These are phyloP conservation scores for Choristoneura rosaceana DNA, from an alignment of 2,888 invertebrate species.

Conservation along the genomic window DNA sequence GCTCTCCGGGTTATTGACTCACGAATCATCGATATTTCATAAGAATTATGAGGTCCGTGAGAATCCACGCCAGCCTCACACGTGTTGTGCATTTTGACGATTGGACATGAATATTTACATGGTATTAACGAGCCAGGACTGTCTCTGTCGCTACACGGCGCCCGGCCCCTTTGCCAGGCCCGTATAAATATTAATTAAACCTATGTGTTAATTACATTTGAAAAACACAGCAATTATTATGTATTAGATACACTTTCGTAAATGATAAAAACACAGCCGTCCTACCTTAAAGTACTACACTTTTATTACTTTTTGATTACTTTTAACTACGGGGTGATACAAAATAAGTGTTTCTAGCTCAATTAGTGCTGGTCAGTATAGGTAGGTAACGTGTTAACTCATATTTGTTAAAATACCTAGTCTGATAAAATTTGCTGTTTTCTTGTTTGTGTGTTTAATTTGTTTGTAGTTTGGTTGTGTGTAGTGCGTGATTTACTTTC, in stretches of 20 bases:
- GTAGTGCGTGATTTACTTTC: too few species aligned
- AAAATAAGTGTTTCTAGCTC: too few species aligned
- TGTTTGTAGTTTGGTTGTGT: too few species aligned
- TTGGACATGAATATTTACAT: constrained; percentile 48
- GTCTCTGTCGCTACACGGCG: constrained; percentile 7
- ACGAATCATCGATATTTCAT: constrained; percentile 44
- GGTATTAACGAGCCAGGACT: constrained; percentile 44
- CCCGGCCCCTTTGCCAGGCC: constrained; percentile 17
- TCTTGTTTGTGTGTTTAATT: too few species aligned
- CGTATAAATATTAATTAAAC: constrained; percentile 23
- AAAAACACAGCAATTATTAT: constrained; percentile 4
- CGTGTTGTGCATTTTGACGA: constrained; percentile 45
- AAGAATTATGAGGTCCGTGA: constrained; percentile 32
- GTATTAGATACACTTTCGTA: neutral
- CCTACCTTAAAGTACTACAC: neutral
- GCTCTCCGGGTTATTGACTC: constrained; percentile 46
- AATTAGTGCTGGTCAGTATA: too few species aligned
- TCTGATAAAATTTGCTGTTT: too few species aligned
- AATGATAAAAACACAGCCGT: neutral
- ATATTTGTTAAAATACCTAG: too few species aligned
- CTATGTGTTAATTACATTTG: constrained; percentile 24
- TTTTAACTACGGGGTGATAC: too few species aligned
- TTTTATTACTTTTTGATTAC: neutral
- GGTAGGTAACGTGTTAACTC: too few species aligned
- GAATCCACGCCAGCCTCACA: constrained; percentile 29